Evolutionary conservation across 2,113 vertebrate species (phyloP).

Genomic region (Stigmatopora argus): DNA sequence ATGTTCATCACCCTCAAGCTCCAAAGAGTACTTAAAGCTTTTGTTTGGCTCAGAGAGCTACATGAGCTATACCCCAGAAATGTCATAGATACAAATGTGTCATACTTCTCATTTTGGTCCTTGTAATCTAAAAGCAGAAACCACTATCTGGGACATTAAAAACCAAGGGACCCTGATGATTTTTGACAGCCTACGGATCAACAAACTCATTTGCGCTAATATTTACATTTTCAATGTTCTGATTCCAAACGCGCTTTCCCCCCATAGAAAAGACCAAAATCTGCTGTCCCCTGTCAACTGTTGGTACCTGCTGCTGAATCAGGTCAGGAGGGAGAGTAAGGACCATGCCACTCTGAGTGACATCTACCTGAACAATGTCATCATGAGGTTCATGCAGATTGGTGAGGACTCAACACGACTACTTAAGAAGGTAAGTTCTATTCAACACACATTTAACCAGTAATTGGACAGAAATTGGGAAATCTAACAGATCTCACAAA

Average conservation of each 20-base stretch:
- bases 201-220: slow-evolving; percentile 11
- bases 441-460: background rate
- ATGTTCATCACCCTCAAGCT: slow-evolving; percentile 12
- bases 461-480: background rate
- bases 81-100: slow-evolving; percentile 49
- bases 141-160: slow-evolving; percentile 44
- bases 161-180: slow-evolving; percentile 45
- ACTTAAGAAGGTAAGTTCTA: slow-evolving; percentile 86
- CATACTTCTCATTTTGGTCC: slow-evolving; percentile 8
- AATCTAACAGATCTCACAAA: background rate
- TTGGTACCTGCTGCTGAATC: slow-evolving; percentile 97
- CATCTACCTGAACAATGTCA: slow-evolving; percentile 98
- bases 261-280: slow-evolving; percentile 91
- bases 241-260: slow-evolving; percentile 2
- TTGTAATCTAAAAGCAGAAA: slow-evolving; percentile 26
- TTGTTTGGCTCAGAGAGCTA: slow-evolving; percentile 25
- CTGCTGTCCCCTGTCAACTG: slow-evolving; percentile 96
- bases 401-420: slow-evolving; percentile 96
- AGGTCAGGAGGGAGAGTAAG: slow-evolving; percentile 95
- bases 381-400: slow-evolving; percentile 99
- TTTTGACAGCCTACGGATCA: slow-evolving; percentile 18
- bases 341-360: slow-evolving; percentile 94
- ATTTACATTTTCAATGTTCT: slow-evolving; percentile 13
- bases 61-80: slow-evolving; percentile 50
- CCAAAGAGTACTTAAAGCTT: slow-evolving; percentile 21